Conservation (phyloP, 2,113 vertebrate genomes). For the Cephalopterus ornatus region DNA sequence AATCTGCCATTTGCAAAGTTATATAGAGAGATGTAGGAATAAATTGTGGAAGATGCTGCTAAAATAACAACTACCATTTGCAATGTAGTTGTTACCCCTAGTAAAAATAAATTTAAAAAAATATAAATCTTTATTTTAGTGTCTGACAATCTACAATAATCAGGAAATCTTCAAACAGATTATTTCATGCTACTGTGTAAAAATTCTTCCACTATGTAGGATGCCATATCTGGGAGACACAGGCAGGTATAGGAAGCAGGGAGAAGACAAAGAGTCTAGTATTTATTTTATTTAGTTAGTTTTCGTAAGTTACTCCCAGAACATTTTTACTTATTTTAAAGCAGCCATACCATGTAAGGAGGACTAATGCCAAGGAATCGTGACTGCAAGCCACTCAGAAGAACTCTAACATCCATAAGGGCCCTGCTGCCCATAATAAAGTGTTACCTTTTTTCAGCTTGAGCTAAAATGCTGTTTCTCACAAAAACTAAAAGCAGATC, state of each 20-base stretch:
- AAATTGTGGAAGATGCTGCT: neutral
- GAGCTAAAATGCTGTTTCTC: neutral
- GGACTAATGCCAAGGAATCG: neutral
- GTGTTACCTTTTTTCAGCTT: neutral
- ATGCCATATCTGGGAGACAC: neutral
- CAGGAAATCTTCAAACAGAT: neutral
- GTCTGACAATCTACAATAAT: neutral
- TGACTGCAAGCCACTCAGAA: neutral
- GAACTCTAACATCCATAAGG: neutral
- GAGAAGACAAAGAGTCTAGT: neutral
- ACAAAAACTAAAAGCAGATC: neutral
- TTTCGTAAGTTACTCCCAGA: neutral
- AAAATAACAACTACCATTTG: neutral
- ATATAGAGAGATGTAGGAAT: neutral
- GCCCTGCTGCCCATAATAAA: neutral
- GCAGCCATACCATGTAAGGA: neutral
- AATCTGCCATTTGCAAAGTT: neutral
- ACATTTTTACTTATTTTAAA: neutral
- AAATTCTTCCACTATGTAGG: neutral
- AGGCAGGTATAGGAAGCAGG: fast-evolving
- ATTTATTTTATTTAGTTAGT: neutral
- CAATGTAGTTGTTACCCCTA: neutral
- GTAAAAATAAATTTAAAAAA: neutral
- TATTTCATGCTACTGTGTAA: neutral
- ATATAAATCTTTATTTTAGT: neutral